A percentile compares a stretch with the other conserved stretches of the same genome.
These are phyloP conservation scores for Sorex araneus DNA, from an alignment of 2,113 vertebrate species.

Conservation along the genomic window DNA sequence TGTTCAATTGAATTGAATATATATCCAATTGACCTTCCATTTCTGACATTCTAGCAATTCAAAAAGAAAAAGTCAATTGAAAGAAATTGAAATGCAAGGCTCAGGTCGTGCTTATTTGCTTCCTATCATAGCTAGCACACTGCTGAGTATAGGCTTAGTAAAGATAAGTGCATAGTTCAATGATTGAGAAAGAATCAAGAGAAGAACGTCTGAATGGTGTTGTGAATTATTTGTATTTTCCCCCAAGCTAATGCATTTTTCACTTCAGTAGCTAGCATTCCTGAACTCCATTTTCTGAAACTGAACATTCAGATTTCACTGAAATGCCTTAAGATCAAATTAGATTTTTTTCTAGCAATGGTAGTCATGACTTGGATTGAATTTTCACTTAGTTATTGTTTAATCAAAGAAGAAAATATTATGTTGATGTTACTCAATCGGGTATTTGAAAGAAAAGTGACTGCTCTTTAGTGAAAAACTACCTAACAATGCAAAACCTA, in stretches of 20 bases:
- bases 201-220: conserved; percentile 1
- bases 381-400: conserved; percentile 59
- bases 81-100: conserved; percentile 32
- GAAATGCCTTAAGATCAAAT: conserved; percentile 52
- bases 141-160: background rate
- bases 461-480: conserved; percentile 58
- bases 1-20: conserved; percentile 44
- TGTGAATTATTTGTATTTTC: conserved; percentile 68
- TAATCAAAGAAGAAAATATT: conserved; percentile 58
- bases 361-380: conserved; percentile 39
- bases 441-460: conserved; percentile 47
- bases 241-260: conserved; percentile 65
- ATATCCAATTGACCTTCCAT: conserved; percentile 29
- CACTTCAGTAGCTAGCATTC: conserved; percentile 41
- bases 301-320: conserved; percentile 54
- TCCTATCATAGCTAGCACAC: conserved; percentile 38
- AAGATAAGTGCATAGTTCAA: conserved; percentile 17
- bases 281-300: conserved; percentile 47
- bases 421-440: conserved; percentile 51
- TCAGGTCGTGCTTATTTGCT: conserved; percentile 41
- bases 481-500: conserved; percentile 7
- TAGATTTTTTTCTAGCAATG: conserved; percentile 38
- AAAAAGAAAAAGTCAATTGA: conserved; percentile 32
- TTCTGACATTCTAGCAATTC: conserved; percentile 62
- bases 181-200: conserved; percentile 45